Percentiles rank a stretch among this genome's conserved stretches.
These are phyloP conservation scores for Caiman crocodilus DNA, from an alignment of 2,797 vertebrate species.

Conservation along the genomic window DNA sequence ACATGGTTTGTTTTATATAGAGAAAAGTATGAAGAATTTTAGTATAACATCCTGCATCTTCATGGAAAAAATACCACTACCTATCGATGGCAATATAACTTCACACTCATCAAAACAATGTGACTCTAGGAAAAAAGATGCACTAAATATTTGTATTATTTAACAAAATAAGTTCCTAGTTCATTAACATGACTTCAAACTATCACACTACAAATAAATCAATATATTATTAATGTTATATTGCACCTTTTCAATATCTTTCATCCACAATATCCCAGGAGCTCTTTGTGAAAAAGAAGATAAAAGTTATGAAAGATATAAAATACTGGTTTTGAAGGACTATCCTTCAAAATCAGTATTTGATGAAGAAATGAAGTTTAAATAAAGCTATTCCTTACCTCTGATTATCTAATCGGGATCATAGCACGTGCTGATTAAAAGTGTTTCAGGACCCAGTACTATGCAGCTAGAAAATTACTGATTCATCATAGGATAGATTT, in stretches of 20 bases:
- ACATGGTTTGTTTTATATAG: too few relatives aligned
- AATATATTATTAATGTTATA: background rate
- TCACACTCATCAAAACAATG: background rate
- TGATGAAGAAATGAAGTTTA: background rate
- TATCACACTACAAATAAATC: background rate
- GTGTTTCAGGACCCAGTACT: background rate
- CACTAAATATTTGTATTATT: background rate
- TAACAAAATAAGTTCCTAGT: background rate
- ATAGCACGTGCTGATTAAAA: background rate
- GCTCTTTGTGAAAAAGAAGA: background rate
- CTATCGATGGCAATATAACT: background rate
- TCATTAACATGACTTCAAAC: background rate
- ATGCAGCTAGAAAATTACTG: background rate
- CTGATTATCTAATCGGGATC: background rate
- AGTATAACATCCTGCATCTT: background rate
- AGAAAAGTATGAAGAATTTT: background rate
- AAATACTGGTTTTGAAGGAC: background rate
- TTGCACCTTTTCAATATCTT: background rate
- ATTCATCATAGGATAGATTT: background rate
- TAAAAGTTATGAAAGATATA: too few relatives aligned
- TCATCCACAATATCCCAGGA: background rate
- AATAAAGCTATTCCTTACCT: background rate
- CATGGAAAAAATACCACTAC: background rate
- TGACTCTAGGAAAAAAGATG: too few relatives aligned
- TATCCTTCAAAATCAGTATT: background rate